A percentile compares a stretch with the other conserved stretches of the same genome.
These are phyloP conservation scores for Noctua janthe DNA, from an alignment of 2,888 invertebrate genomes.

Conservation along the genomic window DNA sequence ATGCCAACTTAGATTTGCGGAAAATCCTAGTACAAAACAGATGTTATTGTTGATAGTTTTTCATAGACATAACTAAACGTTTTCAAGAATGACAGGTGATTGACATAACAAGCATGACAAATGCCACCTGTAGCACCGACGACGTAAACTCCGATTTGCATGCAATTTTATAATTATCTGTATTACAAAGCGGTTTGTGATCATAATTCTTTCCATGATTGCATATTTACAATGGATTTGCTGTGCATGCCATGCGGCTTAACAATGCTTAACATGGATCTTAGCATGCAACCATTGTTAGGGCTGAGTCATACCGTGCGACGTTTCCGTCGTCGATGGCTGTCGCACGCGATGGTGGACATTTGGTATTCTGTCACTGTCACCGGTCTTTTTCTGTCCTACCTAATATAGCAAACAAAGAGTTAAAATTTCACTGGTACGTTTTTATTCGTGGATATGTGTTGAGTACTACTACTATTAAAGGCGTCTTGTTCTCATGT, in stretches of 20 bases:
- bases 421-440: conserved; percentile 31
- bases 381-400: conserved; percentile 27
- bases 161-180: conserved; percentile 51
- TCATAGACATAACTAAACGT: conserved; percentile 6
- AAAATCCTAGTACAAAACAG: conserved; percentile 11
- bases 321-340: conserved; percentile 14
- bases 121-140: conserved; percentile 17
- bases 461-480: not conserved
- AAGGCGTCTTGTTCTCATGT: not conserved
- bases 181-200: conserved; percentile 43
- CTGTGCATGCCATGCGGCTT: conserved; percentile 39
- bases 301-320: conserved; percentile 47
- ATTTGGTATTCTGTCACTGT: conserved; percentile 47
- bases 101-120: conserved; percentile 44
- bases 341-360: conserved; percentile 34
- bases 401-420: conserved; percentile 43
- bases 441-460: not conserved
- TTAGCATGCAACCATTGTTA: conserved; percentile 59
- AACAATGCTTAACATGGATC: conserved; percentile 35
- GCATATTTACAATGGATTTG: conserved; percentile 53
- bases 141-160: conserved; percentile 31
- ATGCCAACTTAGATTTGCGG: not conserved
- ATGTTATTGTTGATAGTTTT: not conserved
- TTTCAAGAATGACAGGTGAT: conserved; percentile 40
- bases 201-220: conserved; percentile 50